Evolutionary conservation across 2,113 vertebrate species (phyloP).

Genomic region (Orcinus orca): DNA sequence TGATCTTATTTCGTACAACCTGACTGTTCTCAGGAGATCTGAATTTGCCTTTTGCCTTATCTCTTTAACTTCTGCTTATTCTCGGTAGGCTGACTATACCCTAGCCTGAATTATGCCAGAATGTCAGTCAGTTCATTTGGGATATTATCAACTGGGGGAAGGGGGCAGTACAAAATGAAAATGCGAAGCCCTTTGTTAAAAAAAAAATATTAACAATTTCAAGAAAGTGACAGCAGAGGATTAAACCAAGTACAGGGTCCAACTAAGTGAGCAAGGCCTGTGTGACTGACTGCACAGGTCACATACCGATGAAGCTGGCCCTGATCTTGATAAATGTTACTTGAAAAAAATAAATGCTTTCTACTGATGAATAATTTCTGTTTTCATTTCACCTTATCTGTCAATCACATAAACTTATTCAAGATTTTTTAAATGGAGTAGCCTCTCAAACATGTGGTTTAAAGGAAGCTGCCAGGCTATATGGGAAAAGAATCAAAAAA

Average conservation of each 20-base stretch:
- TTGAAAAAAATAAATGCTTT: neutral
- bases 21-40: neutral
- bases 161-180: neutral
- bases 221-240: neutral
- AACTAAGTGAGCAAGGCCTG: neutral
- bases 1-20: neutral
- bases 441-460: neutral
- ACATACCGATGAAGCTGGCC: neutral
- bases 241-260: neutral
- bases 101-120: neutral
- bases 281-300: too few relatives aligned
- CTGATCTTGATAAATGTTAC: neutral
- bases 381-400: conserved; percentile 8
- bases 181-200: neutral
- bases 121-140: neutral
- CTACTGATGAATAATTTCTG: neutral
- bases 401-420: neutral
- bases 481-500: too few relatives aligned
- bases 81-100: neutral
- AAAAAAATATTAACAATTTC: neutral
- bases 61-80: neutral
- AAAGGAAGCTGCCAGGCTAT: neutral
- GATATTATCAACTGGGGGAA: neutral
- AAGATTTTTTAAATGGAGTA: neutral
- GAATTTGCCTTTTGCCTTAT: neutral